These are phyloP conservation scores for Chloromyia formosa DNA, from an alignment of 2,888 invertebrate species.

Conservation along the genomic window DNA sequence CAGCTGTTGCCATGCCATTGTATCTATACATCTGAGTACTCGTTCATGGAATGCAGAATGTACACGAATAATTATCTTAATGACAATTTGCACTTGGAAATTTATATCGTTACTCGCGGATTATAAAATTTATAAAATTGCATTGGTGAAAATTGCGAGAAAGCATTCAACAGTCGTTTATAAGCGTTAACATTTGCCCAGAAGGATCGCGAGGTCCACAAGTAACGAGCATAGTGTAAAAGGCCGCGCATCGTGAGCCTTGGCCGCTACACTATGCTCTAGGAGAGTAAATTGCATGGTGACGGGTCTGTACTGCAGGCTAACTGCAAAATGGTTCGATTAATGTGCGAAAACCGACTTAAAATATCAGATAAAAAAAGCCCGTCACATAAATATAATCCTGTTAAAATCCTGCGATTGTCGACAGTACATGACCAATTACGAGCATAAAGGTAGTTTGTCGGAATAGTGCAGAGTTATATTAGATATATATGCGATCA, in stretches of 20 bases:
- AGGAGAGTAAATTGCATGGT: too few relatives aligned
- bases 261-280: too few relatives aligned
- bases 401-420: slow-evolving; percentile 29
- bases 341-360: slow-evolving; percentile 24
- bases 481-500: too few relatives aligned
- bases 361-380: slow-evolving; percentile 28
- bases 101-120: slow-evolving; percentile 32
- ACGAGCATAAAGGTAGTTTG: not conserved
- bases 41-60: too few relatives aligned
- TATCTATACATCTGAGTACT: too few relatives aligned
- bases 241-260: too few relatives aligned
- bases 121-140: slow-evolving; percentile 41
- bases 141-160: slow-evolving; percentile 20
- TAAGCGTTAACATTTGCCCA: not conserved
- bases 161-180: not conserved
- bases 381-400: slow-evolving; percentile 9
- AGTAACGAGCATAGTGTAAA: not conserved
- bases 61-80: slow-evolving; percentile 35
- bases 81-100: slow-evolving; percentile 40
- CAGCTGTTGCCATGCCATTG: too few relatives aligned
- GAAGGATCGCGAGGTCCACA: not conserved
- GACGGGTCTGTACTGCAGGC: too few relatives aligned
- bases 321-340: slow-evolving; percentile 27
- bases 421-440: not conserved
- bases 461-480: not conserved